Evolutionary conservation across 2,797 vertebrate genomes (phyloP).

Genomic region (Parotocinclus haroldoi): DNA sequence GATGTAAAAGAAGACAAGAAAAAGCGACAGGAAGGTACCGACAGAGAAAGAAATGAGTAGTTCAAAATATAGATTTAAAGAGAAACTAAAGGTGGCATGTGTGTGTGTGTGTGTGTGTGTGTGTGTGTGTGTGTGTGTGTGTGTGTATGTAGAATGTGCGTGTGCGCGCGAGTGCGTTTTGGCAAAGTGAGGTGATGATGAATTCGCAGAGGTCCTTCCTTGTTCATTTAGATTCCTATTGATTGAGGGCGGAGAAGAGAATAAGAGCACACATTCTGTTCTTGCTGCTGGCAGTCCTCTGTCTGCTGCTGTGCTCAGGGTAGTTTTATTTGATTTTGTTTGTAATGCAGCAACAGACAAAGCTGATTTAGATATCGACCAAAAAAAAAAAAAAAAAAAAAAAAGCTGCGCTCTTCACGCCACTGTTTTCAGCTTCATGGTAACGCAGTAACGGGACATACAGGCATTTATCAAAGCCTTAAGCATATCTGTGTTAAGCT

Average conservation of each 20-base stretch:
- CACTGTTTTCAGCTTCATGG: slow-evolving; percentile 1
- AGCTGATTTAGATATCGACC: slow-evolving; percentile 63
- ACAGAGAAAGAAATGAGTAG: background rate
- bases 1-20: background rate
- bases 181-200: slow-evolving; percentile 68
- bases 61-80: background rate
- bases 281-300: slow-evolving; percentile 16
- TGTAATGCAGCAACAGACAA: slow-evolving; percentile 21
- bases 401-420: no score
- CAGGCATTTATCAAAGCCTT: background rate
- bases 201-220: slow-evolving; percentile 74
- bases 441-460: background rate
- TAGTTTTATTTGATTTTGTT: background rate
- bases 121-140: slow-evolving; percentile 26
- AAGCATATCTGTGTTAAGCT: background rate
- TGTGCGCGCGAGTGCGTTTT: slow-evolving; percentile 46
- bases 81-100: slow-evolving; percentile 26
- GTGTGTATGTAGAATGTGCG: slow-evolving; percentile 28
- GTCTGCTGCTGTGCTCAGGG: background rate
- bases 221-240: slow-evolving; percentile 77
- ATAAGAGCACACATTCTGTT: slow-evolving; percentile 51
- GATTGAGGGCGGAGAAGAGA: slow-evolving; percentile 60
- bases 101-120: slow-evolving; percentile 29
- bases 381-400: no score
- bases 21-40: no score